Base-by-base conservation (phyloP, 2,888 invertebrate species). In the Xestoiulus laeticollis region DNA sequence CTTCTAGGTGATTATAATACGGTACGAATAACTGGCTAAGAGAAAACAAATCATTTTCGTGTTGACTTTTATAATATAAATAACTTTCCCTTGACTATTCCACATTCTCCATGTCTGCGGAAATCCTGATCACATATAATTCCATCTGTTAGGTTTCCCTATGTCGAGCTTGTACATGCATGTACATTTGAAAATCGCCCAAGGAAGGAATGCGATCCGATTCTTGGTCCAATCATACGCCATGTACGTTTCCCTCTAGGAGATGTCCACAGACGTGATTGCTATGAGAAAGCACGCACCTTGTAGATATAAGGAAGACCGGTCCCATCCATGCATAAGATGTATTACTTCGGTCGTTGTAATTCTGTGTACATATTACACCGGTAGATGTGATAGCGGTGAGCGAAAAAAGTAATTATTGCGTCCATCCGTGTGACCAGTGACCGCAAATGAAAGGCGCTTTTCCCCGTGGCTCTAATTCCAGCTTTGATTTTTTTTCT, bases 331-430 rank as follows among this genome's bases (percentile, higher is more conserved):
- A 78, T 78, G 78, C 78, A 78, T 78, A 78, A 78, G 78, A 78
- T 78, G 78, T 32, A 78, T 78, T 78, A 78, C 78, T 30, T 14
- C 30, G 30, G 0, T 30, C 30, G 78, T 78, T 78, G 78, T 78
- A 78, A 78, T 78, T 78, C 78, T 26, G 78, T 14, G 30, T 78
- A 26, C 78, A 78, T 30, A 78, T 78, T 78, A 78, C 78, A 78
- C 78, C 78, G 78, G 78, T 30, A 78, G 78, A 48, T 78, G 78
- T 30, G 78, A 26, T 78, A 6, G 78, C 26, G 78, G 30, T 78
- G 30, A 78, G 78, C 78, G 78, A 78, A 78, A 78, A 78, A 78
- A 78, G 78, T 78, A 78, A 78, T 78, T 78, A 78, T 78, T 78
- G 78, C 78, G 78, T 78, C 78, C 78, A 78, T 78, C 78, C 78